Evolutionary conservation across 1,140 invertebrate species (phyloP).

Genomic region (Andricus grossulariae): DNA sequence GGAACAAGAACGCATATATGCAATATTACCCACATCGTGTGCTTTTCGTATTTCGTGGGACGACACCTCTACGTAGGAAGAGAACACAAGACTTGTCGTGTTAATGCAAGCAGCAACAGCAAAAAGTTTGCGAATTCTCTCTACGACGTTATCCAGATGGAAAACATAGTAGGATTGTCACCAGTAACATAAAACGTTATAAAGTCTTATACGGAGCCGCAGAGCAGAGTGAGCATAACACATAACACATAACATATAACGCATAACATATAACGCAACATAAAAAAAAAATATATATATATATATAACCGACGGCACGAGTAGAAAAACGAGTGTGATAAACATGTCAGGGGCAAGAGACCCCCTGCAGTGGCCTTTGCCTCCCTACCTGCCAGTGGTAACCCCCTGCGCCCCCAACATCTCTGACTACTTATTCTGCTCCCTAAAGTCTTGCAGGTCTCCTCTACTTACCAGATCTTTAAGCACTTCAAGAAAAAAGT

Average conservation of each 20-base stretch:
- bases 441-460: neutral
- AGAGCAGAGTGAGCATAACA: slow-evolving; percentile 35
- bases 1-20: neutral
- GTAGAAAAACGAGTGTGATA: slow-evolving; percentile 66
- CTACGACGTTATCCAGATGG: slow-evolving; percentile 50
- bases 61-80: slow-evolving; percentile 1
- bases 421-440: slow-evolving; percentile 24
- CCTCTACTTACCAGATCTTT: slow-evolving; percentile 18
- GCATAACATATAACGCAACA: slow-evolving; percentile 46
- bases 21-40: neutral
- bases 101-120: neutral
- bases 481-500: slow-evolving; percentile 5
- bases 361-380: slow-evolving; percentile 60
- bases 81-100: slow-evolving; percentile 17
- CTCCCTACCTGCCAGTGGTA: slow-evolving; percentile 61
- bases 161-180: slow-evolving; percentile 54
- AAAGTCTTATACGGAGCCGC: slow-evolving; percentile 40
- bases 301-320: slow-evolving; percentile 56
- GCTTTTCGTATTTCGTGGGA: neutral
- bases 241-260: slow-evolving; percentile 45
- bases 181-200: slow-evolving; percentile 54
- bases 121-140: neutral
- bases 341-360: slow-evolving; percentile 65
- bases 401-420: slow-evolving; percentile 44
- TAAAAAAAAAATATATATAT: slow-evolving; percentile 49